Percentiles rank a stretch among this genome's conserved stretches.
These are phyloP conservation scores for Mionectes macconnelli DNA, from an alignment of 2,113 vertebrate species.

Conservation along the genomic window DNA sequence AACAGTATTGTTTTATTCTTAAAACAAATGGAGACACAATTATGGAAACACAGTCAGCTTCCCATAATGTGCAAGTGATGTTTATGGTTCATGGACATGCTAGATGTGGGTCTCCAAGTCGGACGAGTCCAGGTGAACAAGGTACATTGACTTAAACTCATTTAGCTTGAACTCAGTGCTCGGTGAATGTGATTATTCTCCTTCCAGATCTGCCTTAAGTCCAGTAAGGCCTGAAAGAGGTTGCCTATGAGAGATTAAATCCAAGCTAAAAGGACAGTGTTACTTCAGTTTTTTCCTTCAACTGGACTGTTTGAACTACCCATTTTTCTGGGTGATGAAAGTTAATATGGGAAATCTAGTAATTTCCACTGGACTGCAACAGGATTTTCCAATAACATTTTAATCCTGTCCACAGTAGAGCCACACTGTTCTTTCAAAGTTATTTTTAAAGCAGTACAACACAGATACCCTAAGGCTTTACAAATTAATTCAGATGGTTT, in stretches of 20 bases:
- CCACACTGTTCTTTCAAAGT: neutral
- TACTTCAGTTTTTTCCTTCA: neutral
- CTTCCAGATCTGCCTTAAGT: neutral
- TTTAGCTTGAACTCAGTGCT: neutral
- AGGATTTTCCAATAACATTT: neutral
- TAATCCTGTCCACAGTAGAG: neutral
- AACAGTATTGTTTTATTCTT: neutral
- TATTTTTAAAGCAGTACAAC: neutral
- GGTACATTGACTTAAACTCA: neutral
- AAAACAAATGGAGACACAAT: neutral
- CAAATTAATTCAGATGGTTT: neutral
- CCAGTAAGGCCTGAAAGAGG: neutral
- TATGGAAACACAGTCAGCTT: neutral
- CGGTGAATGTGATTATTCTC: neutral
- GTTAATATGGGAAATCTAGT: neutral
- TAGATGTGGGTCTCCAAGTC: neutral
- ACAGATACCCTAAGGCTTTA: neutral
- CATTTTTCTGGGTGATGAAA: neutral
- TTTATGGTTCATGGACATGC: neutral
- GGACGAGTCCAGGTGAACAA: neutral
- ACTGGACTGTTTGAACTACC: neutral
- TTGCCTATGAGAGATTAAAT: neutral
- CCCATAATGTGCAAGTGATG: neutral
- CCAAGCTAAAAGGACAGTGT: neutral
- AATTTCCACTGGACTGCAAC: neutral